These are phyloP conservation scores for Celastrina argiolus DNA, from an alignment of 2,888 invertebrate genomes.

Conservation along the genomic window DNA sequence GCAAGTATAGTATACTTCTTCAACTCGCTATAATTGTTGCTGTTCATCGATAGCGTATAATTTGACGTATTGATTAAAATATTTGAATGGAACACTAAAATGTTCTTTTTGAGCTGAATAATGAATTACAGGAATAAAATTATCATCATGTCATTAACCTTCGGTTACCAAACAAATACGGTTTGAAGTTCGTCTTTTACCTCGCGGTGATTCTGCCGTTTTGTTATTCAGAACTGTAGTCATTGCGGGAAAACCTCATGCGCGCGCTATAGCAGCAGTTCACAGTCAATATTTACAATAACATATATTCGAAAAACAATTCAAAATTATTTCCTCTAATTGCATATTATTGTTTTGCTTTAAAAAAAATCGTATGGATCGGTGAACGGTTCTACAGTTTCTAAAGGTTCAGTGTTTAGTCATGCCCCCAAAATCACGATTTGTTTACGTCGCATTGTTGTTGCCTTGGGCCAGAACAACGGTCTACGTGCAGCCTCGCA, in stretches of 20 bases:
- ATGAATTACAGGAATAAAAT: background rate
- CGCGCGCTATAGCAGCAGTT: background rate
- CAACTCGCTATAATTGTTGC: too few relatives aligned
- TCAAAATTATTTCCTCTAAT: background rate
- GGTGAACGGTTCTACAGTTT: background rate
- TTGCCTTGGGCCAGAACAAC: conserved; percentile 41
- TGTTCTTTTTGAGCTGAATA: background rate
- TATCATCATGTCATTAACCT: background rate
- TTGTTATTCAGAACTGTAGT: background rate
- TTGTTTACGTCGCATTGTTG: conserved; percentile 51
- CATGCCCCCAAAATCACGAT: conserved; percentile 59
- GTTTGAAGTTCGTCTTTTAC: background rate
- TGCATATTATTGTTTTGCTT: too few relatives aligned
- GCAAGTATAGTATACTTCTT: conserved; percentile 53
- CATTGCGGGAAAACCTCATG: background rate
- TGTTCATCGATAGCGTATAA: too few relatives aligned
- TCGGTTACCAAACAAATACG: background rate
- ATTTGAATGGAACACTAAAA: background rate
- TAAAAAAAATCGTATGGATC: background rate
- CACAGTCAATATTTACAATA: background rate
- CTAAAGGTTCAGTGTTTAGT: conserved; percentile 43
- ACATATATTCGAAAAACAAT: background rate
- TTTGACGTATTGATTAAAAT: too few relatives aligned
- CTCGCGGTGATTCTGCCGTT: background rate
- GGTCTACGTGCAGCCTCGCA: conserved; percentile 67